Base-by-base conservation (phyloP, 2,888 invertebrate species). In the Ptilodon capucinus region DNA sequence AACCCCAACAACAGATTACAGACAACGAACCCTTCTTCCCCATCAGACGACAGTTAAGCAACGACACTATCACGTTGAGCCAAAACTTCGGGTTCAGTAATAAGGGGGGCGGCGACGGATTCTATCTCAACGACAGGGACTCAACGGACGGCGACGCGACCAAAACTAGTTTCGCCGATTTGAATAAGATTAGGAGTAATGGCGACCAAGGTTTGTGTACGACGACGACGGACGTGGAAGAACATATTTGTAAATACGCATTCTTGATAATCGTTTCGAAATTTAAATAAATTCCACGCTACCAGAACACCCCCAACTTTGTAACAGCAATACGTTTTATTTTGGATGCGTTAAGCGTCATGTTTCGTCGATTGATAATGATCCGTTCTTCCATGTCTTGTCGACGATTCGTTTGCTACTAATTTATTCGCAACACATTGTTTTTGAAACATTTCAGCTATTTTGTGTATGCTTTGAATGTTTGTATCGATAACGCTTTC, bases 101-200 rank as follows among this genome's bases (percentile, higher is more conserved):
- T 51, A 81, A 84, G 43, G 76, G 76, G 6, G 89, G 88, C 32
- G 89, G 91, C 21, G 92, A 92, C 58, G 92, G 91, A 25, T 85
- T 92, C 64, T 87, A 67, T 68, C 67, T 89, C 16, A 84, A 84
- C 75, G 87, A 87, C 34, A 91, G 92, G 68, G 76, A 94, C 71
- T 81, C 92, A 38, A 92, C 92, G 8, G 94, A 94, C 69, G 92
- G 92, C 2, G 93, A 93, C 55, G 73, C 60, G 30, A 84, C 82
- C 47, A 90, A 93, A 79, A 89, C 93, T 55, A 95, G 94, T 79
- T 96, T 96, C 84, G 95, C 95, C 23, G 95, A 96, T 72, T 84
- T 95, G 48, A 93, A 92, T 54, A 94, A 87, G 73, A 84, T 86
- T 61, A 90, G 88, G 64, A 81, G 86, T 72, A 86, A 91, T 45